Evolutionary conservation across 2,797 vertebrate species (phyloP).

Genomic region (Amazona finschi): DNA sequence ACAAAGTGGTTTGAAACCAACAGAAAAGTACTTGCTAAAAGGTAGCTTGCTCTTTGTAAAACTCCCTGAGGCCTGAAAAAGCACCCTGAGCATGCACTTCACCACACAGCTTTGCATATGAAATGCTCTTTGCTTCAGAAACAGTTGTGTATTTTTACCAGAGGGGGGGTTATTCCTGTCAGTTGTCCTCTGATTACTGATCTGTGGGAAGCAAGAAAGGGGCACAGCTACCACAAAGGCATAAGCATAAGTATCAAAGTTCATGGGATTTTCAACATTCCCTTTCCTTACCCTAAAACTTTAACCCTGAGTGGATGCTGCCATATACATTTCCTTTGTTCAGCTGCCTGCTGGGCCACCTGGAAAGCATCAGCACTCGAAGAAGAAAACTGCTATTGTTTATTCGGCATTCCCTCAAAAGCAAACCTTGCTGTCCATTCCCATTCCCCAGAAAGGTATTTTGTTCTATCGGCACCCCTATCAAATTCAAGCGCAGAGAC

Average conservation of each 20-base stretch:
- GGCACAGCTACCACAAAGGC: neutral
- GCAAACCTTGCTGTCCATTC: neutral
- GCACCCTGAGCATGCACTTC: neutral
- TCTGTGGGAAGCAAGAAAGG: neutral
- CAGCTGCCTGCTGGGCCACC: neutral
- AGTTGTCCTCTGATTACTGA: neutral
- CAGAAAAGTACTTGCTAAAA: conserved; percentile 1
- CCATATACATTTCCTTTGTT: neutral
- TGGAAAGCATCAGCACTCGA: neutral
- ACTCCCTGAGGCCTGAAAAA: conserved; percentile 29
- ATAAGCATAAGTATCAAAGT: neutral
- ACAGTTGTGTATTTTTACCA: neutral
- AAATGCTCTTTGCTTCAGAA: neutral
- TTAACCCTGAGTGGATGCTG: neutral
- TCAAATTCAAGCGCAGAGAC: neutral
- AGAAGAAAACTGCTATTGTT: neutral
- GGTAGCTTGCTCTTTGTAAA: neutral
- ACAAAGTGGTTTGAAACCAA: conserved; percentile 13
- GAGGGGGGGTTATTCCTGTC: neutral
- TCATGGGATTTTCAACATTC: neutral
- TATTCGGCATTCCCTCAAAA: neutral
- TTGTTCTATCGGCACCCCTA: conserved; percentile 14
- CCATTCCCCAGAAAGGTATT: conserved; percentile 29
- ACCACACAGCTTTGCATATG: conserved; percentile 29
- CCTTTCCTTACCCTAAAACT: neutral